Base-by-base conservation (phyloP, 2,113 vertebrate species). In the Poeciliopsis retropinna region DNA sequence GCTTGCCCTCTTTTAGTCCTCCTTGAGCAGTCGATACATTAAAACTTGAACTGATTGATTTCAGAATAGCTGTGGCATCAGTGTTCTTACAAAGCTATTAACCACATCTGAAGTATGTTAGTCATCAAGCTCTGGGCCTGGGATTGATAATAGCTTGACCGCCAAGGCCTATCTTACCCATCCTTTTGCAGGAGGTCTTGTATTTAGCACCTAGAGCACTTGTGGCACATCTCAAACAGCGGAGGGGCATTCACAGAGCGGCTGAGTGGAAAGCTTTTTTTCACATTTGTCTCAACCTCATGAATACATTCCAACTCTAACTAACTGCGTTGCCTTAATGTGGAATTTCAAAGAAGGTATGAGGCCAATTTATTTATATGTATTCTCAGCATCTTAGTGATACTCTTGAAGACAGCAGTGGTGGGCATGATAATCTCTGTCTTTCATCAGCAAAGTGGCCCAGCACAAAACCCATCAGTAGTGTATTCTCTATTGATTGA, bases 31-130 rank as follows among this genome's bases (percentile, higher is more conserved):
- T 90, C 89, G 90, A 94, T 93, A 92, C 93, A 94, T 95, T 93
- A 93, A 94, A 94, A 94, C 94, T 93, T 95, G 93, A 95, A 94
- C 93, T 91, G 94, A 94, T 94, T 93, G 94, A 94, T 95, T 93
- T 88, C 85, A 92, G 93, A 90, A 94, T 86, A 88, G 89, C 87
- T 79, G 84, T 84, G 87, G 87, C 92, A 89, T 90, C 92, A 86
- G 92, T 90, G 91, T 94, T 89, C 93, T 93, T 77, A 85, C 85
- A 65, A 76, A 54, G 89, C 88, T 61, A 85, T 87, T 92, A 91
- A 91, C 92, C 85, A 91, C 89, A 90, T 93, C 81, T 95, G 90
- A 94, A 95, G 95, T 94, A 93, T 89, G 87, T 89, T 85, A 88
- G 92, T 94, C 93, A 93, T 94, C 92, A 91, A 73, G 92, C 93